Conservation (phyloP, 2,888 invertebrate species). For the Lithophane leautieri region DNA sequence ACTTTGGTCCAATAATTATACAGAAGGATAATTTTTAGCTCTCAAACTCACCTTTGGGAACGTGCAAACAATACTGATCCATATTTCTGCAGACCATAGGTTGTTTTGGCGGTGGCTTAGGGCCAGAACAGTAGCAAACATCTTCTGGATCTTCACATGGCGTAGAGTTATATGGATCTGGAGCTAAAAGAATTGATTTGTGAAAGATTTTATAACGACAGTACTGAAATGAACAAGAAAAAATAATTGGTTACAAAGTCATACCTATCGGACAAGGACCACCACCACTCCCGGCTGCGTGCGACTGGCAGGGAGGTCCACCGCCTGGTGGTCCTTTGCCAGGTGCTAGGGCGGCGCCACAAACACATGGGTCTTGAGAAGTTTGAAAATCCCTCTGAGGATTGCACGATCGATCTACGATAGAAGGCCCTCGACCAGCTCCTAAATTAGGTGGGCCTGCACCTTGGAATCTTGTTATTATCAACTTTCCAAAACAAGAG, state of each 20-base stretch:
- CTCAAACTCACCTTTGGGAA: constrained; percentile 86
- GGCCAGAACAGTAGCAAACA: constrained; percentile 84
- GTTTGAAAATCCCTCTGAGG: constrained; percentile 79
- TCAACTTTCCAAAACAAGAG: constrained; percentile 92
- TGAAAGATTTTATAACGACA: background rate
- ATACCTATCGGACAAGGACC: constrained; percentile 79
- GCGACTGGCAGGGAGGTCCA: constrained; percentile 57
- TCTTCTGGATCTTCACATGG: constrained; percentile 85
- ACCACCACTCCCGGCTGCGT: constrained; percentile 50
- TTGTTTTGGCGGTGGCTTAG: constrained; percentile 74
- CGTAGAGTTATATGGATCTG: constrained; percentile 81
- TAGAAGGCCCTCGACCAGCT: constrained; percentile 67
- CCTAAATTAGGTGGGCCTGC: constrained; percentile 76
- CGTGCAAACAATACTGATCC: constrained; percentile 85
- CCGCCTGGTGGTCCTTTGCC: constrained; percentile 47
- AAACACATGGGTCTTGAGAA: constrained; percentile 80
- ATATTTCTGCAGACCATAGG: constrained; percentile 84
- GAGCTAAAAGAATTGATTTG: constrained; percentile 59
- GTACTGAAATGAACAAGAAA: background rate
- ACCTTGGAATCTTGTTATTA: constrained; percentile 92
- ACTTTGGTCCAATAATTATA: constrained; percentile 46
- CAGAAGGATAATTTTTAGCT: constrained; percentile 9
- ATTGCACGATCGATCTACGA: constrained; percentile 82
- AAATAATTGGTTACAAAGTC: background rate
- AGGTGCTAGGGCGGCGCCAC: constrained; percentile 75